Evolutionary conservation across 2,113 vertebrate species (phyloP).

Genomic region (Elanus axillaris): DNA sequence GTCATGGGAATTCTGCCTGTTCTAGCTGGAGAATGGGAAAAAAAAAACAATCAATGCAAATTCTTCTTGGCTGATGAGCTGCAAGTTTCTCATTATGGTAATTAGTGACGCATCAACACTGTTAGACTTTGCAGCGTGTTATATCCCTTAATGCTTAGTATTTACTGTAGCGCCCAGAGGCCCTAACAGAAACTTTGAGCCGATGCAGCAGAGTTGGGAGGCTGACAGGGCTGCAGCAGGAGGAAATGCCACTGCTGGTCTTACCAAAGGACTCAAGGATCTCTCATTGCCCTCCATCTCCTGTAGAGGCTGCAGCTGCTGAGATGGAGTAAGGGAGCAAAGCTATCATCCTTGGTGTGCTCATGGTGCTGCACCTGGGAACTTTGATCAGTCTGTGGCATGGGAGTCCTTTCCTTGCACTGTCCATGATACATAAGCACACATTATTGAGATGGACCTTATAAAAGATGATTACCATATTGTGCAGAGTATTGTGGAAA

Average conservation of each 20-base stretch:
- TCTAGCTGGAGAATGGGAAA: background rate
- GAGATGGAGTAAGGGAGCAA: background rate
- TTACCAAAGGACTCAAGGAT: background rate
- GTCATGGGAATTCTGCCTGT: background rate
- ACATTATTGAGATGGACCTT: background rate
- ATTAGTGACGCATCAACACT: slow-evolving; percentile 38
- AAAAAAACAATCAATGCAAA: slow-evolving; percentile 16
- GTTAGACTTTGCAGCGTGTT: slow-evolving; percentile 14
- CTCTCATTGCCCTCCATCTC: background rate
- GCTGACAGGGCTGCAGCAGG: background rate
- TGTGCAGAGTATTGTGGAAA: background rate
- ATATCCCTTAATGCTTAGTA: slow-evolving; percentile 21
- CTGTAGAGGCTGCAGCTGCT: background rate
- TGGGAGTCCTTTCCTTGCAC: background rate
- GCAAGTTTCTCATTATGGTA: slow-evolving; percentile 39
- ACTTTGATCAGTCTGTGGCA: background rate
- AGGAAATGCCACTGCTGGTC: background rate
- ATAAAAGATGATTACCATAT: background rate
- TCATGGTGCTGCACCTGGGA: background rate
- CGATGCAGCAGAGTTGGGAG: background rate
- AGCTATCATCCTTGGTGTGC: background rate
- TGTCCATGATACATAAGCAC: background rate
- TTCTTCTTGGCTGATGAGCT: slow-evolving; percentile 2
- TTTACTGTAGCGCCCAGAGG: background rate
- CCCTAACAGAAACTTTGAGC: background rate